Conservation (phyloP, 2,797 vertebrate genomes). For the Hydrocynus forskahlii region DNA sequence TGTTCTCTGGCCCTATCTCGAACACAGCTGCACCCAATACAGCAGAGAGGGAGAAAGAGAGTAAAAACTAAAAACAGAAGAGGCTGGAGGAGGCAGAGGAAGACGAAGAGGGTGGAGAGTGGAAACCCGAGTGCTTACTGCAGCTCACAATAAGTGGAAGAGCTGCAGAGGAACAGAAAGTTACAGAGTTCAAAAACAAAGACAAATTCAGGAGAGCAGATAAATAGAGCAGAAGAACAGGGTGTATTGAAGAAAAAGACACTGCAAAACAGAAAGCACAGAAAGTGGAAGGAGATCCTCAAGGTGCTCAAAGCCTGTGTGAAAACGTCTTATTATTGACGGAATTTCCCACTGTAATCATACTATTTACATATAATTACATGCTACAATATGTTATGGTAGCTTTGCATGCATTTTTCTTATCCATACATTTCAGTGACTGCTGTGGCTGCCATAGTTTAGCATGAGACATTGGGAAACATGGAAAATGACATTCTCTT, state of each 20-base stretch:
- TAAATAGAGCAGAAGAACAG: neutral
- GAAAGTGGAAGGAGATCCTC: neutral
- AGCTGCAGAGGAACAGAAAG: constrained; percentile 58
- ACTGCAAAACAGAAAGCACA: neutral
- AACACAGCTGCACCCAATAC: constrained; percentile 13
- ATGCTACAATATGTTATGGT: too few relatives aligned
- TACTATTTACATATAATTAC: neutral
- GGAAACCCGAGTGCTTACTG: constrained; percentile 61
- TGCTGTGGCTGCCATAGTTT: too few relatives aligned
- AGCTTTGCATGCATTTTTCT: too few relatives aligned
- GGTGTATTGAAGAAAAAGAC: constrained; percentile 5
- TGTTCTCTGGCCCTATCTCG: constrained; percentile 17
- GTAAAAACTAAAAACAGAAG: constrained; percentile 36
- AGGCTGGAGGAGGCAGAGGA: constrained; percentile 38
- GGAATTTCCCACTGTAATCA: neutral
- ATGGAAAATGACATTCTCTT: too few relatives aligned
- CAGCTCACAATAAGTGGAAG: constrained; percentile 48
- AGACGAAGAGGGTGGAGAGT: constrained; percentile 35
- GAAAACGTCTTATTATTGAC: too few relatives aligned
- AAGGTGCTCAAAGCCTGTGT: neutral
- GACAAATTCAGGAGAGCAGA: neutral
- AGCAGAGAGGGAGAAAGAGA: constrained; percentile 18
- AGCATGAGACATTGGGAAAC: too few relatives aligned
- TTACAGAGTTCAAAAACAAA: constrained; percentile 46
- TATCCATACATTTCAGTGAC: too few relatives aligned